Evolutionary conservation across 1,140 invertebrate species (phyloP).

Genomic region (Tyrophagus putrescentiae): DNA sequence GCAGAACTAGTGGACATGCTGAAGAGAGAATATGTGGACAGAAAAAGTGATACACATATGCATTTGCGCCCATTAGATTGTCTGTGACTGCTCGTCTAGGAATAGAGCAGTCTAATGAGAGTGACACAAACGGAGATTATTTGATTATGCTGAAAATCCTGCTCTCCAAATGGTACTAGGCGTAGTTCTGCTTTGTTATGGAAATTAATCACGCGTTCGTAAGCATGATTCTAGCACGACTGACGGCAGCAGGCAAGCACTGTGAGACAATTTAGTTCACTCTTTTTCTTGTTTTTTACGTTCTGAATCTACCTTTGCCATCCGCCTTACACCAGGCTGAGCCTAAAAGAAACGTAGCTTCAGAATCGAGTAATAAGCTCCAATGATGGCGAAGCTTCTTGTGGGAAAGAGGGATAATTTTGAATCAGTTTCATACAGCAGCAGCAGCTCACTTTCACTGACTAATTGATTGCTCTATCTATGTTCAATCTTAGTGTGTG

Average conservation of each 20-base stretch:
- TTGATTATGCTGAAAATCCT: constrained; percentile 15
- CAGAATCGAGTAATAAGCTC: no score
- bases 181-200: background rate
- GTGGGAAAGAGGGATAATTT: constrained; percentile 12
- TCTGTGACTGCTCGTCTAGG: background rate
- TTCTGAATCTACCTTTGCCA: no score
- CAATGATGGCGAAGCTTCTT: background rate
- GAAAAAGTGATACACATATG: no score
- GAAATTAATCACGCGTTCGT: constrained; percentile 1
- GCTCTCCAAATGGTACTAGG: constrained; percentile 3
- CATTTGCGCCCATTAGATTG: background rate
- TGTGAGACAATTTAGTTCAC: no score
- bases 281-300: no score
- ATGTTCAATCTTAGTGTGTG: background rate
- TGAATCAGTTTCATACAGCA: no score
- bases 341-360: no score
- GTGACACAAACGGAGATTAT: background rate
- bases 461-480: constrained; percentile 9
- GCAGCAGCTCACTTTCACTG: background rate
- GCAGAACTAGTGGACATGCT: constrained; percentile 1
- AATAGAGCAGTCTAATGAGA: constrained; percentile 6
- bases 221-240: no score
- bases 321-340: background rate
- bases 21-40: no score
- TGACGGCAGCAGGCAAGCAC: no score